Conservation (phyloP, 2,888 invertebrate genomes). For the Geophilus truncorum region DNA sequence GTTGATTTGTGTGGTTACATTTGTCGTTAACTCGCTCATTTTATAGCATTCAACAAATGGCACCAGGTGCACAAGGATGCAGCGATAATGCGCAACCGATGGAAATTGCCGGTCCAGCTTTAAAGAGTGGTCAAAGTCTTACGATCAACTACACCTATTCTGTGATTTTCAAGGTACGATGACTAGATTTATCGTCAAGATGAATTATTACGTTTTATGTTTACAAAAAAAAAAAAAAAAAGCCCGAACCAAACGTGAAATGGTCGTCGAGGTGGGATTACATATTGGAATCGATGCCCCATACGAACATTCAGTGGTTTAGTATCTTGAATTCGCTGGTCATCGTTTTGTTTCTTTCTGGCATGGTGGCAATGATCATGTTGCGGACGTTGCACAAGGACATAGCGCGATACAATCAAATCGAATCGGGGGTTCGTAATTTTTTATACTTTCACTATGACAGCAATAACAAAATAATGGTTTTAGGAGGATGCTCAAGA, state of each 20-base stretch:
- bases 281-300: conserved; percentile 95
- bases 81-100: conserved; percentile 58
- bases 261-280: conserved; percentile 99
- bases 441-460: too few relatives aligned
- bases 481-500: conserved; percentile 76
- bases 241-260: conserved; percentile 80
- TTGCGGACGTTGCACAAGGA: conserved; percentile 94
- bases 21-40: not conserved
- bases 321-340: conserved; percentile 96
- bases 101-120: conserved; percentile 61
- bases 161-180: conserved; percentile 65
- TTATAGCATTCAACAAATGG: conserved; percentile 55
- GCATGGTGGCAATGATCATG: conserved; percentile 99
- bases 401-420: conserved; percentile 95
- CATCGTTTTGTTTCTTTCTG: conserved; percentile 82
- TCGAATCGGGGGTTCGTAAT: conserved; percentile 57
- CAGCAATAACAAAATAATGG: too few relatives aligned
- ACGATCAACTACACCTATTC: conserved; percentile 80
- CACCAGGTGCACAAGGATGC: conserved; percentile 40
- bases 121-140: conserved; percentile 53
- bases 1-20: conserved; percentile 47
- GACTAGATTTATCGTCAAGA: not conserved
- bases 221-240: conserved; percentile 48
- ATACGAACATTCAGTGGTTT: conserved; percentile 98
- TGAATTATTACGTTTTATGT: not conserved